Evolutionary conservation across 2,113 vertebrate genomes (phyloP).

Genomic region (Melanostigma gelatinosum): DNA sequence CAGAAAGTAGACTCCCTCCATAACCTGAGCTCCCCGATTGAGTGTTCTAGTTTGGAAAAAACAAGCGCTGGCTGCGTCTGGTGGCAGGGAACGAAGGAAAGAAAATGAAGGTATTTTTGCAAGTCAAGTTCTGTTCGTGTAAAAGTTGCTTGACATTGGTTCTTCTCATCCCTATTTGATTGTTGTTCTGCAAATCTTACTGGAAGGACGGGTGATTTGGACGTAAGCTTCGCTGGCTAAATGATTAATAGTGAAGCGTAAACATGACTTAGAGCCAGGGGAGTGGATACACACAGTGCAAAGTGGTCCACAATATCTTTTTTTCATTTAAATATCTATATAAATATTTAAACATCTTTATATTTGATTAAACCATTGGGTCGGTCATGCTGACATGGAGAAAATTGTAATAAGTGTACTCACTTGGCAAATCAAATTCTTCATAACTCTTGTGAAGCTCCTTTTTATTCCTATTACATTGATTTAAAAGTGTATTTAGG

Average conservation of each 20-base stretch:
- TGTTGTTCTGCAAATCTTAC: conserved; percentile 6
- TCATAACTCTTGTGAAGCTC: neutral
- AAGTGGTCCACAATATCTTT: neutral
- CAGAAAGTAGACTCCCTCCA: conserved; percentile 41
- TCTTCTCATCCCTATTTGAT: conserved; percentile 27
- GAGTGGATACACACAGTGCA: conserved; percentile 19
- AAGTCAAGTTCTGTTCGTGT: conserved; percentile 17
- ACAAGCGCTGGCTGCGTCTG: neutral
- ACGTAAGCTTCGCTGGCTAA: conserved; percentile 14
- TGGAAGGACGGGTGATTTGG: conserved; percentile 37
- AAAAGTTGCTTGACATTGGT: neutral
- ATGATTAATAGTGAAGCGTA: conserved; percentile 33
- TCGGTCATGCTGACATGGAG: conserved; percentile 29
- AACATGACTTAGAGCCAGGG: conserved; percentile 32
- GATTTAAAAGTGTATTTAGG: conserved; percentile 14
- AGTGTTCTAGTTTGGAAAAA: conserved; percentile 56
- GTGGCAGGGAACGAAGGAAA: neutral
- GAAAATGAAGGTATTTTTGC: conserved; percentile 3
- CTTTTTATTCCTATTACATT: neutral
- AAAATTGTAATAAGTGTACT: neutral
- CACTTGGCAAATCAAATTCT: neutral
- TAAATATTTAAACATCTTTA: conserved; percentile 7
- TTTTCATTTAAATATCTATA: neutral
- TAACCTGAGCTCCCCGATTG: conserved; percentile 46
- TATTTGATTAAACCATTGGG: conserved; percentile 26